Percentiles rank a stretch among this genome's conserved stretches.
Evolutionary conservation across 2,888 invertebrate species (phyloP).

Genomic region (Trichogramma dendrolimi): DNA sequence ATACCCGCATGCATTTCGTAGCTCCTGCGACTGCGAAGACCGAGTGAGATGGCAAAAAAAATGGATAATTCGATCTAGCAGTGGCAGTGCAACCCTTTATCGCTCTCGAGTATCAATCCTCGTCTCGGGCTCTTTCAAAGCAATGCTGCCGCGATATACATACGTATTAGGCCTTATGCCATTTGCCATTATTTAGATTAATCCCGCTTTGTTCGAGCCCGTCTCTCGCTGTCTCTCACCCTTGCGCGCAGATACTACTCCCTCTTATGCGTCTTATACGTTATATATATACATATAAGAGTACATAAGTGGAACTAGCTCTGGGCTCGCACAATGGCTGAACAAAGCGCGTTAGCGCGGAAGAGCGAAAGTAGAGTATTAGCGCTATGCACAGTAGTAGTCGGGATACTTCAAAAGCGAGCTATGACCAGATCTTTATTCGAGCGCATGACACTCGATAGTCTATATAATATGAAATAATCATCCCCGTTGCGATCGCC

Average conservation of each 20-base stretch:
- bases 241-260: background rate
- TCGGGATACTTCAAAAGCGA: no score
- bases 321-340: no score
- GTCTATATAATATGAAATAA: no score
- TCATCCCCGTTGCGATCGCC: no score
- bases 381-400: slow-evolving; percentile 4
- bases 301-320: no score
- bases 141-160: background rate
- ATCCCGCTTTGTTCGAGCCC: slow-evolving; percentile 6
- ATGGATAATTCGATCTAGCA: background rate
- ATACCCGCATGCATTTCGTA: background rate
- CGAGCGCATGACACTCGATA: no score
- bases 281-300: no score
- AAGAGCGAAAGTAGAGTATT: slow-evolving; percentile 8
- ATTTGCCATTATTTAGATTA: slow-evolving; percentile 23
- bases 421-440: no score
- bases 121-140: background rate
- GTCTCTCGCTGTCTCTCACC: background rate
- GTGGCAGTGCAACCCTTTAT: no score
- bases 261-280: background rate
- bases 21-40: background rate
- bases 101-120: background rate
- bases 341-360: slow-evolving; percentile 8
- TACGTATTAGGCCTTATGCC: slow-evolving; percentile 1
- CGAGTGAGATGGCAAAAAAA: background rate